These are phyloP conservation scores for Eudyptes chrysolophus DNA, from an alignment of 2,113 vertebrate species.

Conservation along the genomic window DNA sequence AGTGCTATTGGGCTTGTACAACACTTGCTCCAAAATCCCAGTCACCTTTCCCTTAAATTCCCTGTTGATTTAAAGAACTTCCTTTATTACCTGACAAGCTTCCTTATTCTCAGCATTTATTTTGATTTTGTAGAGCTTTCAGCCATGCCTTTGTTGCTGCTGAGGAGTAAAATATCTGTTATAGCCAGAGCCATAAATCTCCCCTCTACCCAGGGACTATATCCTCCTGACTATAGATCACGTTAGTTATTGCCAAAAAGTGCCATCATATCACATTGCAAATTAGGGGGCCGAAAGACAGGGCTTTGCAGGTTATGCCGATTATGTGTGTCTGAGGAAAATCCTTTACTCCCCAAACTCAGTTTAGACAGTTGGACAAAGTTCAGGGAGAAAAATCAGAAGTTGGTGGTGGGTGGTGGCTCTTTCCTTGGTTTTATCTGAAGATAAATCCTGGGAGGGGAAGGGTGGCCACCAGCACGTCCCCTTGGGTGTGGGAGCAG, in stretches of 20 bases:
- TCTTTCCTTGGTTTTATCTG: not conserved
- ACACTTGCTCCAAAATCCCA: not conserved
- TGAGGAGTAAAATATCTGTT: constrained; percentile 69
- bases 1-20: not conserved
- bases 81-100: constrained; percentile 71
- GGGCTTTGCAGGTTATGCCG: not conserved
- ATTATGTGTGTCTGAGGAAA: constrained; percentile 1
- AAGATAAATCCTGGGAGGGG: not conserved
- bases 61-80: constrained; percentile 65
- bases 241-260: constrained; percentile 55
- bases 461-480: accelerated
- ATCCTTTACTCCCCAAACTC: constrained; percentile 4
- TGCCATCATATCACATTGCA: constrained; percentile 43
- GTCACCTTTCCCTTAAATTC: constrained; percentile 51
- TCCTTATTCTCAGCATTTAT: constrained; percentile 67
- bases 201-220: constrained; percentile 33
- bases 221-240: constrained; percentile 55
- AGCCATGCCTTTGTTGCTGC: constrained; percentile 69
- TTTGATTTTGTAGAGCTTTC: constrained; percentile 72
- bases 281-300: constrained; percentile 45
- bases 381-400: not conserved
- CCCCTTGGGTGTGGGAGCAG: accelerated
- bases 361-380: not conserved
- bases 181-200: constrained; percentile 63
- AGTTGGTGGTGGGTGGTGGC: not conserved